Evolutionary conservation across 2,113 vertebrate genomes (phyloP).

Genomic region (Orthochromis indermauri): DNA sequence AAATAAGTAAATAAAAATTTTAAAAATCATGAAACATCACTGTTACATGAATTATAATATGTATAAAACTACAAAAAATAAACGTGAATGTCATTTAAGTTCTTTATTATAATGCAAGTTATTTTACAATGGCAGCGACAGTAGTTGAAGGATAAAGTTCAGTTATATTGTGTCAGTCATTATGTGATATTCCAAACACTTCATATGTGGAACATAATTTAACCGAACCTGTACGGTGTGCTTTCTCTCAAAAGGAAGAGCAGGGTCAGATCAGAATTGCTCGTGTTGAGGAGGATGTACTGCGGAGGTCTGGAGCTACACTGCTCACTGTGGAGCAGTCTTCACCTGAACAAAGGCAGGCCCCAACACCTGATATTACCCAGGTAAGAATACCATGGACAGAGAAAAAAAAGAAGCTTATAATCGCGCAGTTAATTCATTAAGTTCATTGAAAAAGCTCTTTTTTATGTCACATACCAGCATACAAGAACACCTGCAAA

Average conservation of each 20-base stretch:
- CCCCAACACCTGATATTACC: background rate
- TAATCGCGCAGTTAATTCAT: background rate
- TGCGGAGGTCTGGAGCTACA: slow-evolving; percentile 46
- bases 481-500: background rate
- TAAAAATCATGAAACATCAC: background rate
- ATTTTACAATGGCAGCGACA: background rate
- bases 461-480: background rate
- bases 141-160: background rate
- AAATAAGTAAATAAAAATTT: rapidly evolving
- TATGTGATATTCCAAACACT: background rate
- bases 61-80: background rate
- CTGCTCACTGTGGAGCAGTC: slow-evolving; percentile 42
- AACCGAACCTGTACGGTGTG: rapidly evolving
- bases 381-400: slow-evolving; percentile 8
- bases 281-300: slow-evolving; percentile 40
- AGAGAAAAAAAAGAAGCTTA: background rate
- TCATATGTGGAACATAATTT: background rate
- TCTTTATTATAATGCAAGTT: background rate
- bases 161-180: background rate
- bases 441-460: background rate
- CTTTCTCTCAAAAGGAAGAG: slow-evolving; percentile 13
- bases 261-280: slow-evolving; percentile 49
- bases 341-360: slow-evolving; percentile 39
- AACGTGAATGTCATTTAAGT: background rate
- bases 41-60: background rate